A percentile compares a stretch with the other conserved stretches of the same genome.
These are phyloP conservation scores for Lutjanus erythropterus DNA, from an alignment of 2,113 vertebrate genomes.

Conservation along the genomic window DNA sequence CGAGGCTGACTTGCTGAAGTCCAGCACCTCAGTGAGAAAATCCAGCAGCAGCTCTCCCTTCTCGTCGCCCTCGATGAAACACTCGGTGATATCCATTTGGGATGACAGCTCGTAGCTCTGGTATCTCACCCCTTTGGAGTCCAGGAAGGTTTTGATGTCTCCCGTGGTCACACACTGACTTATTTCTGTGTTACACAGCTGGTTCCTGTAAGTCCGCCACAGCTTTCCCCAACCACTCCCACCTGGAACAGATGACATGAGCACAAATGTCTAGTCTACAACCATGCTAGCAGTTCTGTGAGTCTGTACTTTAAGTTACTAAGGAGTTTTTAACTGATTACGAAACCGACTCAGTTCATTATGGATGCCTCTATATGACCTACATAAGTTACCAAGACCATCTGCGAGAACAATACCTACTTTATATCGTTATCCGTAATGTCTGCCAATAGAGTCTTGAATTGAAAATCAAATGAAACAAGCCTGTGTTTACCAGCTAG, in stretches of 20 bases:
- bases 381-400: too few species aligned
- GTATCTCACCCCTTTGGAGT: constrained; percentile 84
- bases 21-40: constrained; percentile 90
- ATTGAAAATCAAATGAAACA: too few species aligned
- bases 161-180: constrained; percentile 84
- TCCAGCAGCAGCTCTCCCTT: constrained; percentile 92
- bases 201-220: constrained; percentile 82
- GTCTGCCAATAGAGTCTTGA: too few species aligned
- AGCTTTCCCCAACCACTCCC: constrained; percentile 88
- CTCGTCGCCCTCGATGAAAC: constrained; percentile 88
- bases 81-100: constrained; percentile 92
- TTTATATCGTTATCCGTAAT: too few species aligned
- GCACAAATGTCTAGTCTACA: constrained; percentile 1
- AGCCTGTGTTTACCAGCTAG: too few species aligned
- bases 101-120: constrained; percentile 85
- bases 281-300: not conserved
- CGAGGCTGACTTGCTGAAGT: constrained; percentile 89
- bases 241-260: constrained; percentile 73
- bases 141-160: constrained; percentile 86
- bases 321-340: too few species aligned
- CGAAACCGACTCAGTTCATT: too few species aligned
- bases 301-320: too few species aligned
- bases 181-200: constrained; percentile 81
- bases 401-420: too few species aligned
- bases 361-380: too few species aligned